Evolutionary conservation across 2,888 invertebrate species (phyloP), one percentile per base, ranked within the genome.

Genomic region (Pterostichus niger): DNA sequence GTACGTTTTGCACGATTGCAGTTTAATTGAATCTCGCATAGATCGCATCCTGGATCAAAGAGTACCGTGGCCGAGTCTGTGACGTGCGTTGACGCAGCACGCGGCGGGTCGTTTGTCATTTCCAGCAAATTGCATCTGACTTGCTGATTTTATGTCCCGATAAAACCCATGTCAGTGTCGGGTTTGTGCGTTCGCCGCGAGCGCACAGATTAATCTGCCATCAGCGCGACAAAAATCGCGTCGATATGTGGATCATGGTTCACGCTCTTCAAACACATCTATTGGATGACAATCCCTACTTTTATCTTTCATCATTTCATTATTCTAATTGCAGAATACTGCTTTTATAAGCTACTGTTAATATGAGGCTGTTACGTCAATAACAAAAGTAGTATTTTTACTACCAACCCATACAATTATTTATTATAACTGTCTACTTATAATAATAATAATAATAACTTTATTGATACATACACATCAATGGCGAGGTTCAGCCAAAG

Each of bases 111-210:
- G 61, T 78, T 78, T 78, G 78, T 78, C 78, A 78, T 78, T 78
- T 78, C 78, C 78, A 78, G 78, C 61, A 78, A 78, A 78, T 78
- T 78, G 78, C 78, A 61, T 78, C 78, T 78, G 78, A 78, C 61
- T 78, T 78, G 46, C 44, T 78, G 78, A 78, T 78, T 78, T 78
- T 78, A 78, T 78, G 40, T 78, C 61, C 61, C 61, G 78, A 78
- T 78, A 78, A 78, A 78, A 78, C 61, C 78, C 61, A 31, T 46
- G 78, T 78, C 78, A 78, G 49, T 78, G 78, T 61, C 78, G 61
- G 35, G n/a, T 13, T 11, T 17, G 17, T 0, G 15, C 44, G 10
- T 5, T 24, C 59, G 59, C 59, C 11, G 15, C 15, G 15, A 49
- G 11, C 17, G 59, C 59, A 10, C 24, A 17, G 71, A 71, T 71